Evolutionary conservation across 1,140 invertebrate genomes (phyloP), one percentile per base, ranked within the genome.

Genomic region (Polypedilum vanderplanki): DNA sequence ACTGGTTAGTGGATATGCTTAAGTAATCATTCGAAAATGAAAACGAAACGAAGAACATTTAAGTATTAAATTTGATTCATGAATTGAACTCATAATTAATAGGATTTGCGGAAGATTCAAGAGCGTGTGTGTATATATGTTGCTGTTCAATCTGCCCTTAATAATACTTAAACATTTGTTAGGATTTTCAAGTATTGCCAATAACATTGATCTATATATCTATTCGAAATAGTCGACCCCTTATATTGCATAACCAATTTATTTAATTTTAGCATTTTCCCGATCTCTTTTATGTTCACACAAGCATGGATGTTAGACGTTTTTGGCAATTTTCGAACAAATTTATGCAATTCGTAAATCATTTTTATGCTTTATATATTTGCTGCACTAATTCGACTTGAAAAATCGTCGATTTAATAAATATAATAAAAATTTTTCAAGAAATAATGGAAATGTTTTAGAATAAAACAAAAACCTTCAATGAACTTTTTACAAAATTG

Each of bases 91-190:
- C 17, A 70, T 70, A 70, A 70, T 70, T 70, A 70, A 70, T 70
- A 70, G 65, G 65, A 70, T 70, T 70, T 70, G 65, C 65, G 65
- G 20, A 22, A 20, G 10, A 70, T 7, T 20, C 8, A 20, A 70
- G 17, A 20, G 20, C 40, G 10, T 7, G 10, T 41, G 5, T 41
- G 10, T 41, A 46, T 67, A 18, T 20, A 1, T 20, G n/a, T 15
- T 70, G 65, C 65, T 70, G 65, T 18, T 70, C 65, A 70, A 7
- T 70, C 65, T 70, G 65, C n/a, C 20, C 46, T 70, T 70, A 70
- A 70, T 70, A 70, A 70, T 70, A 70, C 65, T 70, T 70, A 70
- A 70, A 18, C 65, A 70, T 70, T 70, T 70, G 65, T 70, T 70
- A 70, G 65, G 65, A 70, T 70, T 70, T 70, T 70, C 20, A 5